These are phyloP conservation scores for Drosophila neoperkinsi DNA, from an alignment of 2,888 invertebrate species.

Conservation along the genomic window DNA sequence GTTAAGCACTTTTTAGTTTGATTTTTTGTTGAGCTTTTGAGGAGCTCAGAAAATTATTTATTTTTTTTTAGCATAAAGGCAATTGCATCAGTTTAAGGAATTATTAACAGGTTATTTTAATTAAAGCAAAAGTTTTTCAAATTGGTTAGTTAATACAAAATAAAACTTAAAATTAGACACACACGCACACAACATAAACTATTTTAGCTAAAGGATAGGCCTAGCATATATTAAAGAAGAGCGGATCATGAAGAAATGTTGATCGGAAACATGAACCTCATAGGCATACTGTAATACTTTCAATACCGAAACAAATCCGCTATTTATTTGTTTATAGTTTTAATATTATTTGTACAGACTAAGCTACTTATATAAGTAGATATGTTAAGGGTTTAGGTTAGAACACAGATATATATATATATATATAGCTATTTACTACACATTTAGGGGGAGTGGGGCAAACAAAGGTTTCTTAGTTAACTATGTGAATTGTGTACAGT, in stretches of 20 bases:
- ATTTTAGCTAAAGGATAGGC: conserved; percentile 16
- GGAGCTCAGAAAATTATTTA: conserved; percentile 31
- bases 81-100: conserved; percentile 40
- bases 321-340: conserved; percentile 1
- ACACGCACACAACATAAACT: conserved; percentile 27
- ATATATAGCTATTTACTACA: conserved; percentile 67
- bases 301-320: conserved; percentile 6
- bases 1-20: conserved; percentile 55
- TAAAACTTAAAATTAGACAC: conserved; percentile 36
- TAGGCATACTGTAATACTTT: conserved; percentile 7
- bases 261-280: not conserved
- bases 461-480: conserved; percentile 40
- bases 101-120: conserved; percentile 23
- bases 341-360: conserved; percentile 35
- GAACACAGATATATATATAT: conserved; percentile 4
- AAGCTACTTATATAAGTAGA: conserved; percentile 48
- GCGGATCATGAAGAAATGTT: conserved; percentile 5
- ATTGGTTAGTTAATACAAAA: conserved; percentile 18
- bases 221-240: conserved; percentile 7
- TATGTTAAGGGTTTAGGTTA: conserved; percentile 26
- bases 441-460: conserved; percentile 51
- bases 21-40: conserved; percentile 33
- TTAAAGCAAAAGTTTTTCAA: conserved; percentile 10
- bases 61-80: conserved; percentile 31
- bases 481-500: conserved; percentile 45